Base-by-base conservation (phyloP, 2,888 invertebrate species). In the Zaprionus lineosus region DNA sequence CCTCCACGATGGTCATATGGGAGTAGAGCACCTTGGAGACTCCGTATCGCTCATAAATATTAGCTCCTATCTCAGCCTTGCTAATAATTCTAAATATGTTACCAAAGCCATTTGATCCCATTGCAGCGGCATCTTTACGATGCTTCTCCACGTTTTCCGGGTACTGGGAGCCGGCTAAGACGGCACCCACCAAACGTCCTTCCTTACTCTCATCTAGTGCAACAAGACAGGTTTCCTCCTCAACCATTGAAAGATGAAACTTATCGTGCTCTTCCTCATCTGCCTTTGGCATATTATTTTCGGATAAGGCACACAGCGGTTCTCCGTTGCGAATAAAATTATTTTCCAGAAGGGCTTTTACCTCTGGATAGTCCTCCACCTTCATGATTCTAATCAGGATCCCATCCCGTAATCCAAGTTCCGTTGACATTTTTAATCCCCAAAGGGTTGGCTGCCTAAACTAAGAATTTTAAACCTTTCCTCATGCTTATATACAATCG, bases 1-100 rank as follows among this genome's bases (percentile, higher is more conserved):
- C 50, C 52, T 72, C 66, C 3, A 84, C 84, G 33, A 53, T 73
- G n/a, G 85, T 56, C 0, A 75, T 66, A 40, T 86, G 81, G 0
- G 82, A 74, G 53, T 85, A 86, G 6, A 87, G 43, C 0, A 71
- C 41, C 12, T 66, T 81, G 1, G 64, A 34, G 1, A 85, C 47
- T 1, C 65, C 59, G 14, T 68, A 87, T 2, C 56, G 74, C 18
- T 76, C 18, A 53, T 50, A 86, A 1, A 87, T 53, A 46, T 87
- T 65, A 1, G 81, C 56, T 19, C 70, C 65, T 3, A 57, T 29
- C 21, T 84, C 86, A 0, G 85, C 12, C 18, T 51, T 33, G 0
- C 76, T 77, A 1, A 75, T 11, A 1, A 86, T 50, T 0, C 65
- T 48, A 0, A 57, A 36, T 7, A 76, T 57, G 2, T 68, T 74